phyloP scores from a whole-genome alignment of 1,140 invertebrate species.

The Rhopalosiphum padi region DNA sequence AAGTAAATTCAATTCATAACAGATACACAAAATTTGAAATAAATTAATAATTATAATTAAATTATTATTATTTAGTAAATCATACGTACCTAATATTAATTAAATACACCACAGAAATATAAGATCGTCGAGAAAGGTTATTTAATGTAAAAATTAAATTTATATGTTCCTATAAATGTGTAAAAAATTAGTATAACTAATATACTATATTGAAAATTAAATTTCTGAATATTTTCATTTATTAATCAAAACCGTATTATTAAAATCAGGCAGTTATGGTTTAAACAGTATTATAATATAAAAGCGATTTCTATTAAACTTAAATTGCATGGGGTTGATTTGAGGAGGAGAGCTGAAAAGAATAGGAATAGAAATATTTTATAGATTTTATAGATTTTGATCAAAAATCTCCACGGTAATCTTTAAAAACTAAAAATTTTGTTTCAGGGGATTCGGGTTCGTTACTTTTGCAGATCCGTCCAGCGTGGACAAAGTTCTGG shows the following conservation, averaged over 20 bases:
- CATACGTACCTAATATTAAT: background rate
- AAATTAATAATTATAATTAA: background rate
- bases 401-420: background rate
- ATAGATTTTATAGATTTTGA: background rate
- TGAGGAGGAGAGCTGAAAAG: background rate
- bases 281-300: background rate
- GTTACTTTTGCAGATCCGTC: constrained; percentile 93
- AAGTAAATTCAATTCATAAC: background rate
- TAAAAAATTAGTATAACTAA: background rate
- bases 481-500: constrained; percentile 93
- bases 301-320: background rate
- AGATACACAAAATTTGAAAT: background rate
- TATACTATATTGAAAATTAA: background rate
- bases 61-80: background rate
- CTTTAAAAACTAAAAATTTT: constrained; percentile 62
- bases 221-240: background rate
- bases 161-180: background rate
- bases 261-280: background rate
- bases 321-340: background rate
- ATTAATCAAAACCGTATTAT: background rate
- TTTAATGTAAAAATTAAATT: background rate
- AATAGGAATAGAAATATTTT: too few relatives aligned
- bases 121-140: background rate
- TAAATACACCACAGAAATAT: background rate
- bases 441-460: constrained; percentile 96